Base-by-base conservation (phyloP, 2,113 vertebrate genomes). In the Sardina pilchardus region DNA sequence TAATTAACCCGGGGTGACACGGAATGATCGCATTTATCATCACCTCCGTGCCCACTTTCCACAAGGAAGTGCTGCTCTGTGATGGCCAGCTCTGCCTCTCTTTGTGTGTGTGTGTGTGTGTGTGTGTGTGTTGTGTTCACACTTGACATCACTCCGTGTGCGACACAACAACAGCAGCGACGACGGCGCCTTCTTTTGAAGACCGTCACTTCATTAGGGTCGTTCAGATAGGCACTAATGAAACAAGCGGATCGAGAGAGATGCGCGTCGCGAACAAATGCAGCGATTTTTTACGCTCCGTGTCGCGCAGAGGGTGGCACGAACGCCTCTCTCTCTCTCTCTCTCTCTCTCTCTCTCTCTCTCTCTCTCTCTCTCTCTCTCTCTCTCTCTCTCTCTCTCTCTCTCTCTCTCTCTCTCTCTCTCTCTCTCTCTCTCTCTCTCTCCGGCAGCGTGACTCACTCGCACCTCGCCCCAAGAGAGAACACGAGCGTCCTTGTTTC, bases 1-100 rank as follows among this genome's bases (percentile, higher is more conserved):
- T 94, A 94, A 95, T 95, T 93, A 94, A 95, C 92, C 92, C 85
- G 88, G 12, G 89, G 87, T 91, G 90, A 92, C 91, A 90, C 86
- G 82, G 83, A 90, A 92, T 90, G 90, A 93, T 91, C 92, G 91
- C 92, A 94, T 93, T 93, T 67, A 93, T 93, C 92, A 92, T 89
- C 86, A 34, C 12, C 30, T 5, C 71, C 16, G 12, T 78, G 71
- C 71, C 30, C 26, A 36, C 34, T n/a, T 85, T 90, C 45, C 4
- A 16, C 14, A 36, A 78, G 45, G 71, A 82, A 83, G 83, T 36
- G 85, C 85, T 86, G 87, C 71, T 85, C 86, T 84, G 63, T 89
- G 82, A 86, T 21, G 39, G 63, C 86, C 42, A 0, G 2, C 24
- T n/a, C 59, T 56, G 19, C 53, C 44, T 30, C 16, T 12, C 26